Base-by-base conservation (phyloP, 1,140 invertebrate species). In the Drosophila biarmipes region DNA sequence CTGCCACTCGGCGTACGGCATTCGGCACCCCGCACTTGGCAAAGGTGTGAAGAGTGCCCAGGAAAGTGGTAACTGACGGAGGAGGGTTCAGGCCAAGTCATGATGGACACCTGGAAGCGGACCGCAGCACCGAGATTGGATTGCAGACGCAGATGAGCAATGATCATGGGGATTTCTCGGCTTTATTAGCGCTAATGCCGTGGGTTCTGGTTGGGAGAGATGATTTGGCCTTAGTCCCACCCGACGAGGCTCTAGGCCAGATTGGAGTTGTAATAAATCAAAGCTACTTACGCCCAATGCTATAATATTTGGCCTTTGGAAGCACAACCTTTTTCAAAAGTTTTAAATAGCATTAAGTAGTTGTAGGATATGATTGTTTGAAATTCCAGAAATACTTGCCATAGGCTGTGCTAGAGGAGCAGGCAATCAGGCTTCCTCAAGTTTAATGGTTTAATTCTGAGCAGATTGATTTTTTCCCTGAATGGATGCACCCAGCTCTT, bases 121-220 rank as follows among this genome's bases (percentile, higher is more conserved):
- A 51, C 58, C 24, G 29, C 29, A 10, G 29, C 29, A 31, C 52
- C 21, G 24, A 40, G 27, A 62, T 62, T 58, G 53, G 37, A 58
- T 59, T 40, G 54, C 27, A 17, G 54, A 63, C 58, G 59, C 59
- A 43, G 55, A 63, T 63, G 35, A 64, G 59, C 58, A 67, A 67
- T 67, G 43, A 63, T 67, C 59, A 63, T 67, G 63, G 58, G 63
- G 27, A 67, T 40, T 51, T 67, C 43, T 64, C 34, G 12, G 58
- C 43, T 66, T 63, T 49, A 64, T 63, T 67, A 63, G 58, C 43
- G 34, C 35, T 64, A 67, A 67, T 67, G 43, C 56, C 56, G 17
- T 11, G 42, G 24, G 17, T 31, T 48, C 56, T 31, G 29, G 27
- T 17, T 56, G 21, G 29, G 15, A 12, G 34, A n/a, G 14, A 31